phyloP scores from a whole-genome alignment of 2,113 vertebrate species.

The Stercorarius parasiticus region DNA sequence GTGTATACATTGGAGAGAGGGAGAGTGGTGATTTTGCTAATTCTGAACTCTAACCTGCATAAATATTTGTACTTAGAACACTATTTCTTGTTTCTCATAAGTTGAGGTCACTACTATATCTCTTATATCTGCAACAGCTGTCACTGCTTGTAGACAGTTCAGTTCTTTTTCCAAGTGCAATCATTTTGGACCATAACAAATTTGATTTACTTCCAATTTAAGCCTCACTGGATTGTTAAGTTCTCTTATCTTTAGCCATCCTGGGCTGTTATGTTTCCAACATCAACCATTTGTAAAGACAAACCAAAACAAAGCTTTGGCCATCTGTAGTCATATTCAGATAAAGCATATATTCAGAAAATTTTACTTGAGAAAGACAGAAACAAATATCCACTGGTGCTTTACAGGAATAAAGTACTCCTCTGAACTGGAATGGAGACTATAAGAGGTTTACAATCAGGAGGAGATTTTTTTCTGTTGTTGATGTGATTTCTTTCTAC shows the following conservation, averaged over 20 bases:
- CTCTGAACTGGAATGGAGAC: neutral
- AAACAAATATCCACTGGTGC: neutral
- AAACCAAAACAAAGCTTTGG: neutral
- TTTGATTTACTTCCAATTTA: slow-evolving; percentile 17
- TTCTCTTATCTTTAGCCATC: slow-evolving; percentile 29
- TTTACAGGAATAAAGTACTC: neutral
- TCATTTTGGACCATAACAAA: neutral
- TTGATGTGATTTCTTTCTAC: neutral
- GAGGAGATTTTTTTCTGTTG: neutral
- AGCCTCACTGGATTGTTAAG: neutral
- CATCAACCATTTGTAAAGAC: neutral
- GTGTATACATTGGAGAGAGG: neutral
- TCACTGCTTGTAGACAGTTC: slow-evolving; percentile 22
- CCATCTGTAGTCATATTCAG: neutral
- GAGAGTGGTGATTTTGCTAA: neutral
- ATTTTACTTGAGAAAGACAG: neutral
- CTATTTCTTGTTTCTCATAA: slow-evolving; percentile 9
- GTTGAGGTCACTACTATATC: neutral
- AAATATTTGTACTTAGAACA: neutral
- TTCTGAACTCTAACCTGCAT: slow-evolving; percentile 27
- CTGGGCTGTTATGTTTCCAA: neutral
- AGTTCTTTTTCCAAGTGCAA: slow-evolving; percentile 33
- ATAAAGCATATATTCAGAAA: neutral
- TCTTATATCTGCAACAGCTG: slow-evolving; percentile 26
- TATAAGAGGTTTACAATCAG: neutral